Percentiles rank a stretch among this genome's conserved stretches.
These are phyloP conservation scores for Microctenopoma stevenorrisi DNA, from an alignment of 2,797 vertebrate species.

Conservation along the genomic window DNA sequence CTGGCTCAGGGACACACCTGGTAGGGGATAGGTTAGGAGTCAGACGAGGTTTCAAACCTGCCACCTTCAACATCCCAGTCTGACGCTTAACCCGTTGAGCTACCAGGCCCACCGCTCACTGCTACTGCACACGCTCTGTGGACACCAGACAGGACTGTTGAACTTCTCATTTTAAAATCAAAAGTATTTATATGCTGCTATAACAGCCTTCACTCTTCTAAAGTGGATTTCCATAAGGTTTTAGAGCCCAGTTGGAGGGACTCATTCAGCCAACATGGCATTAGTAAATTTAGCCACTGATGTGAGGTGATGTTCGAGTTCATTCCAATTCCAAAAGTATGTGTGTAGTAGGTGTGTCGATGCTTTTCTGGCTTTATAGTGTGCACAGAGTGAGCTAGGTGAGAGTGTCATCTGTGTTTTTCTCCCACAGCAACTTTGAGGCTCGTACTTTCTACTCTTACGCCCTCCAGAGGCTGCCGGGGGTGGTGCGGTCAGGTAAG, in stretches of 20 bases:
- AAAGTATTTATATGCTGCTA: background rate
- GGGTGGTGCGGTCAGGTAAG: constrained; percentile 79
- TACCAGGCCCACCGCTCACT: too few species aligned
- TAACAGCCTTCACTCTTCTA: background rate
- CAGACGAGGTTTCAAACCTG: too few species aligned
- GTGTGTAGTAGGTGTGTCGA: background rate
- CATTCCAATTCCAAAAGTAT: background rate
- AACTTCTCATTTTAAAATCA: background rate
- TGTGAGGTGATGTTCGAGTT: background rate
- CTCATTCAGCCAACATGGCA: background rate
- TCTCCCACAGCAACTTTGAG: constrained; percentile 79
- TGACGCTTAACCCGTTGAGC: too few species aligned
- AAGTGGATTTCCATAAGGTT: background rate
- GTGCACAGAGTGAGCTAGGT: background rate
- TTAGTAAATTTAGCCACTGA: background rate
- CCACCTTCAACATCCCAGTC: too few species aligned
- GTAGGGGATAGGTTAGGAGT: too few species aligned
- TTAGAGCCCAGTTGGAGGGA: background rate
- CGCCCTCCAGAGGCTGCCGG: constrained; percentile 86
- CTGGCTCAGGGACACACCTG: too few species aligned
- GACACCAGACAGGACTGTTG: background rate
- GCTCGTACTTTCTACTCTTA: constrained; percentile 87
- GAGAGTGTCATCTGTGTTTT: constrained; percentile 28
- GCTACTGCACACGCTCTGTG: background rate
- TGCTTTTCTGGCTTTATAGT: background rate